Conservation (phyloP, 2,888 invertebrate species). For the Eupsilia transversa region DNA sequence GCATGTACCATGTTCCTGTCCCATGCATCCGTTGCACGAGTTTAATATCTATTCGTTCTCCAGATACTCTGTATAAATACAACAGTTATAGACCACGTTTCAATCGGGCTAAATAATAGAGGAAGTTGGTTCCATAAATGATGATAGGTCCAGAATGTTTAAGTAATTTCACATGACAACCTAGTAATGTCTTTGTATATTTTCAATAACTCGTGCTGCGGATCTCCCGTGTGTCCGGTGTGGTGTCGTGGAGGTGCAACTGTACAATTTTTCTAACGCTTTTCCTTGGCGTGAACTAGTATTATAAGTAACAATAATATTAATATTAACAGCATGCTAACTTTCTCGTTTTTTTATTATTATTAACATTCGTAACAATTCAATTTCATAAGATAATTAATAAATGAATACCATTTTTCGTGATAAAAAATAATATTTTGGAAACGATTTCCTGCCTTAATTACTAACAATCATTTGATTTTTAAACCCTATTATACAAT, state of each 20-base stretch:
- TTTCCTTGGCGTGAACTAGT: slow-evolving; percentile 63
- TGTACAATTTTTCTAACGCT: slow-evolving; percentile 60
- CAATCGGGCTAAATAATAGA: not conserved
- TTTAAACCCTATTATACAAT: not conserved
- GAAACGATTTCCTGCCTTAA: not conserved
- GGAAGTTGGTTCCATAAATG: not conserved
- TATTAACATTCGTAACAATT: slow-evolving; percentile 43
- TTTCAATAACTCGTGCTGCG: slow-evolving; percentile 66
- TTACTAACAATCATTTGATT: slow-evolving; percentile 9
- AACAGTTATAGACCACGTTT: not conserved
- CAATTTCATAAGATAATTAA: slow-evolving; percentile 17
- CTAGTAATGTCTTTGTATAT: not conserved
- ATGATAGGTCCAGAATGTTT: not conserved
- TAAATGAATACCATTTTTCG: not conserved
- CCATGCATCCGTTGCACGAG: slow-evolving; percentile 80
- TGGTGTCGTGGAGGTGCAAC: slow-evolving; percentile 56
- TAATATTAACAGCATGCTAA: slow-evolving; percentile 69
- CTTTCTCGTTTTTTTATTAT: slow-evolving; percentile 28
- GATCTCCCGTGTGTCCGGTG: slow-evolving; percentile 56
- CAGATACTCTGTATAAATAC: not conserved
- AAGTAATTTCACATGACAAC: not conserved
- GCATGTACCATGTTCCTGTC: slow-evolving; percentile 84
- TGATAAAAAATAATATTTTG: slow-evolving; percentile 8
- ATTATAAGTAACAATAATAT: slow-evolving; percentile 47
- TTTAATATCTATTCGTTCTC: slow-evolving; percentile 20